These are phyloP conservation scores for Myioborus miniatus DNA, from an alignment of 2,797 vertebrate species.

Conservation along the genomic window DNA sequence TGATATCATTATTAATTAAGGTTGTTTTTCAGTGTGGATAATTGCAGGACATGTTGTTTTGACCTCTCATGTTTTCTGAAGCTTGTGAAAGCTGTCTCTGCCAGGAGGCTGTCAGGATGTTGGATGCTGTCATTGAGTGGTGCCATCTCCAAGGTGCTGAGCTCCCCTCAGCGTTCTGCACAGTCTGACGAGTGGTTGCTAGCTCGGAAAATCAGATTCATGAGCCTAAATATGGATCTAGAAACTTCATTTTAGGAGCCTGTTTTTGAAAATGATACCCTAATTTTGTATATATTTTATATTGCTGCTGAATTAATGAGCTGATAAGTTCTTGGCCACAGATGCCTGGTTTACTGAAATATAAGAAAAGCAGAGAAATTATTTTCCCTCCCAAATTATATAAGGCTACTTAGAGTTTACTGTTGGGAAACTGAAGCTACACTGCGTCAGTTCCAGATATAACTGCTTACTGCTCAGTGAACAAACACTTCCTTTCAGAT, in stretches of 20 bases:
- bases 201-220: slow-evolving; percentile 28
- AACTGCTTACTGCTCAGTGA: background rate
- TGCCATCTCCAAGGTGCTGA: background rate
- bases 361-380: slow-evolving; percentile 13
- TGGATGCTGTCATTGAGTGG: background rate
- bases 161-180: background rate
- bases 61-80: background rate
- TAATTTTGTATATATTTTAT: slow-evolving; percentile 22
- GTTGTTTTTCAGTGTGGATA: background rate
- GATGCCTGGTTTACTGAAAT: slow-evolving; percentile 25
- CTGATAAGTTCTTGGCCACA: slow-evolving; percentile 45
- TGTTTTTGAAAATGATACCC: background rate
- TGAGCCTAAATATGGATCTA: background rate
- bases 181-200: background rate
- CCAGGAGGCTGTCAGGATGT: slow-evolving; percentile 30
- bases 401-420: slow-evolving; percentile 20
- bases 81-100: background rate
- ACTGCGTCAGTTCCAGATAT: background rate
- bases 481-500: background rate
- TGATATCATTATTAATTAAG: background rate
- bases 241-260: slow-evolving; percentile 12
- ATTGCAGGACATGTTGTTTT: slow-evolving; percentile 8
- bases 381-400: slow-evolving; percentile 11
- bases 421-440: slow-evolving; percentile 11
- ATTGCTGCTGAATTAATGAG: slow-evolving; percentile 54